These are phyloP conservation scores for Listronotus oregonensis DNA, from an alignment of 1,140 invertebrate genomes.

Conservation along the genomic window DNA sequence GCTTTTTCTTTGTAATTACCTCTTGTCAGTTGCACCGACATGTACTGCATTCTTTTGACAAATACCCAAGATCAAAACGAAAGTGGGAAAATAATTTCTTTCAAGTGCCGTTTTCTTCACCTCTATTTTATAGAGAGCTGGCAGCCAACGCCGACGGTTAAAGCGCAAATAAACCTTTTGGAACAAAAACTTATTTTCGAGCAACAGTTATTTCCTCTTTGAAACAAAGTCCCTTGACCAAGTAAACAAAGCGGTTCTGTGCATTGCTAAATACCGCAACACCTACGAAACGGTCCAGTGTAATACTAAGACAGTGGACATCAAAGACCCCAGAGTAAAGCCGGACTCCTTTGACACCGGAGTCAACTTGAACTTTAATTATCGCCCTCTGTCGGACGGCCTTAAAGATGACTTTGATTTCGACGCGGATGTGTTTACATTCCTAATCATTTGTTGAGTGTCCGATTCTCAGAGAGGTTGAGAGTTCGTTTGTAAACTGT, in stretches of 20 bases:
- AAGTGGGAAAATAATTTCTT: slow-evolving; percentile 41
- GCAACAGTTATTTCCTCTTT: slow-evolving; percentile 37
- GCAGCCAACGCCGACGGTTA: slow-evolving; percentile 2
- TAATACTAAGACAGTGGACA: slow-evolving; percentile 55
- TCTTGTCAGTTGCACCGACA: too few relatives aligned
- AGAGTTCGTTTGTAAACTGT: slow-evolving; percentile 15
- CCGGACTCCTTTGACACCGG: slow-evolving; percentile 54
- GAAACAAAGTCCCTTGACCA: slow-evolving; percentile 33
- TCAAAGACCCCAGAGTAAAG: slow-evolving; percentile 52
- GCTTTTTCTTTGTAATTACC: too few relatives aligned
- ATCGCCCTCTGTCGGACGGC: slow-evolving; percentile 51
- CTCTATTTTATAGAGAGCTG: slow-evolving; percentile 19
- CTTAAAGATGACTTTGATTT: slow-evolving; percentile 53
- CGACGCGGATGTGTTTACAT: slow-evolving; percentile 40
- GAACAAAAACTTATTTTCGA: slow-evolving; percentile 19
- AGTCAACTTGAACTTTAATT: slow-evolving; percentile 54
- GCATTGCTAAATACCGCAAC: slow-evolving; percentile 55
- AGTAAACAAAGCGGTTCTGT: slow-evolving; percentile 46
- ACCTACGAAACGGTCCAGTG: slow-evolving; percentile 49
- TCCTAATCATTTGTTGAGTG: slow-evolving; percentile 37
- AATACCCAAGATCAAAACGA: too few relatives aligned
- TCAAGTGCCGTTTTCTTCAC: slow-evolving; percentile 46
- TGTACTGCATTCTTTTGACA: too few relatives aligned
- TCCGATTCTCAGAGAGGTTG: slow-evolving; percentile 32
- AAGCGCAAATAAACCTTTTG: slow-evolving; percentile 10